Conservation (phyloP, 2,888 invertebrate species). For the Epinotia demarniana region DNA sequence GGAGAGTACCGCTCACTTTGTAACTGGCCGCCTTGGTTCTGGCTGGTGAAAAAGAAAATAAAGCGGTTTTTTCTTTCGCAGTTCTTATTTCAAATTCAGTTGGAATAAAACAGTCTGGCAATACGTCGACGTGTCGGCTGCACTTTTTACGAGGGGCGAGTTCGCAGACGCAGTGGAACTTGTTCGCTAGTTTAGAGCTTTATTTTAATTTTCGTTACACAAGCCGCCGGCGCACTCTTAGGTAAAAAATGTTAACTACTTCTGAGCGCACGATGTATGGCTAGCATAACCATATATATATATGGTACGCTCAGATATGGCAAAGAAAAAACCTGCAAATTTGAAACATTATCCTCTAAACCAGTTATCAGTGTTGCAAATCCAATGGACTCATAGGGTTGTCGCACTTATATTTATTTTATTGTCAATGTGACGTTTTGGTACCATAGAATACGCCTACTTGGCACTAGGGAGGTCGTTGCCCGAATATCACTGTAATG, state of each 20-base stretch:
- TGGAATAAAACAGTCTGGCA: conserved; percentile 71
- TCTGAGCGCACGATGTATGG: conserved; percentile 71
- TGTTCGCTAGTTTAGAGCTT: conserved; percentile 76
- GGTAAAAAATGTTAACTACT: conserved; percentile 67
- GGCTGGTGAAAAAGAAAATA: conserved; percentile 59
- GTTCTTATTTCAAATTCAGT: conserved; percentile 47
- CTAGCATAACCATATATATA: too few species aligned
- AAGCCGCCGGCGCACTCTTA: conserved; percentile 59
- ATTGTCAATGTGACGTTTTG: too few species aligned
- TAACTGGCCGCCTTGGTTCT: conserved; percentile 41
- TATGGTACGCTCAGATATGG: too few species aligned
- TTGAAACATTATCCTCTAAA: too few species aligned
- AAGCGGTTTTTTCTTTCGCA: conserved; percentile 55
- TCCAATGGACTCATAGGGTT: too few species aligned
- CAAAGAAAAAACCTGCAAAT: not conserved
- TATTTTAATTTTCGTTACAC: conserved; percentile 80
- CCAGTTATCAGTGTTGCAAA: too few species aligned
- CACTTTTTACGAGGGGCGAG: conserved; percentile 71
- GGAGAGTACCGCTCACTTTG: conserved; percentile 43
- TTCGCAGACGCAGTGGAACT: conserved; percentile 74
- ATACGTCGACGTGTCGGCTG: conserved; percentile 68
- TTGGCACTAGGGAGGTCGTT: too few species aligned
- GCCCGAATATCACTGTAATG: too few species aligned
- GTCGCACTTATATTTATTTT: too few species aligned
- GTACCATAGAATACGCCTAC: too few species aligned